A percentile compares a stretch with the other conserved stretches of the same genome.
Conservation (phyloP, 2,888 invertebrate species). For the Eudemis profundana region DNA sequence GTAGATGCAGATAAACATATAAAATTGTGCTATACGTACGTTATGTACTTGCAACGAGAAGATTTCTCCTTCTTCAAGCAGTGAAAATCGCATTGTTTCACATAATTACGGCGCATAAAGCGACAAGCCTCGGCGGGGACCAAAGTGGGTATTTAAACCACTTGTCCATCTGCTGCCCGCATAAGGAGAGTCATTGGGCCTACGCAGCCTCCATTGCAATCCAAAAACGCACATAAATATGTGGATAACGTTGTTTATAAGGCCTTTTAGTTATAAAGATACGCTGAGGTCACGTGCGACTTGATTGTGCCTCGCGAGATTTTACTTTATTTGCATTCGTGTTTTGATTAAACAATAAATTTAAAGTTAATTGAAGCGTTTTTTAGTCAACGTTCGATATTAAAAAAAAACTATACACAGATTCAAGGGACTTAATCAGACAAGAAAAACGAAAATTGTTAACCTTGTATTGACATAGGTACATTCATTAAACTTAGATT, state of each 20-base stretch:
- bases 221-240: conserved; percentile 25
- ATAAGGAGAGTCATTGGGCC: conserved; percentile 73
- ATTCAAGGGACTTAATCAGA: neutral
- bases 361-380: conserved; percentile 24
- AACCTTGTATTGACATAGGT: conserved; percentile 13
- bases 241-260: conserved; percentile 7
- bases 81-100: conserved; percentile 40
- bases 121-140: conserved; percentile 27
- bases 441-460: conserved; percentile 1
- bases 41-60: conserved; percentile 18
- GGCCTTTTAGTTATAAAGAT: conserved; percentile 13
- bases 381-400: conserved; percentile 5
- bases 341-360: conserved; percentile 36
- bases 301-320: conserved; percentile 26
- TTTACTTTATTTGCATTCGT: conserved; percentile 40
- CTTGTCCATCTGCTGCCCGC: conserved; percentile 66
- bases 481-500: conserved; percentile 25
- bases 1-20: neutral
- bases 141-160: conserved; percentile 66
- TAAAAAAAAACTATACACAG: neutral
- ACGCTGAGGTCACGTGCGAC: conserved; percentile 45
- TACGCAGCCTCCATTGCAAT: conserved; percentile 56
- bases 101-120: conserved; percentile 31
- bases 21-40: neutral
- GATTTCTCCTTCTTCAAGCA: conserved; percentile 32